Conservation (phyloP, 1,140 invertebrate species). For the Drosophila ercepeae region DNA sequence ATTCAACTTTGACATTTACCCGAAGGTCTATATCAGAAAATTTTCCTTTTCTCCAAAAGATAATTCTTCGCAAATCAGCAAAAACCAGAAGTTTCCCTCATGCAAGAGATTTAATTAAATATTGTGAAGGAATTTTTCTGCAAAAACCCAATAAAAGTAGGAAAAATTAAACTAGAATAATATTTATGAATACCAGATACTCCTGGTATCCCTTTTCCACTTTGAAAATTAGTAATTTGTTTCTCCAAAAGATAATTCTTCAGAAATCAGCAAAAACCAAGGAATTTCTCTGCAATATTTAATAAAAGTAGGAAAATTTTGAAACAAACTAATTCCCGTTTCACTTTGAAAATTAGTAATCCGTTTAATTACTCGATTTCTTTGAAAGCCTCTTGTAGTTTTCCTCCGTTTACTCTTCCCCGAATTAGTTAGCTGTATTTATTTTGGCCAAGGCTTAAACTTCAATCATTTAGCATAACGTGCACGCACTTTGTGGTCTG, state of each 20-base stretch:
- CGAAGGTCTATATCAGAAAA: constrained; percentile 3
- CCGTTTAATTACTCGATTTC: not conserved
- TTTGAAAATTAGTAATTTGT: too few relatives aligned
- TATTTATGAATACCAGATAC: too few relatives aligned
- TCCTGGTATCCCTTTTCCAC: too few relatives aligned
- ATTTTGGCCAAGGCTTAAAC: constrained; percentile 64
- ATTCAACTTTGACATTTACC: constrained; percentile 43
- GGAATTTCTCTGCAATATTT: too few relatives aligned
- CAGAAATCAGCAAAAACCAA: too few relatives aligned
- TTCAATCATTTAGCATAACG: constrained; percentile 68
- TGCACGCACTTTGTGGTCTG: constrained; percentile 58
- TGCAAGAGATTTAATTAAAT: not conserved
- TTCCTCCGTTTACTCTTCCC: not conserved
- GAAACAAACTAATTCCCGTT: too few relatives aligned
- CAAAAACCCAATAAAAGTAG: too few relatives aligned
- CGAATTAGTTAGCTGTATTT: constrained; percentile 51
- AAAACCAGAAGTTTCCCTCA: not conserved
- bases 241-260: too few relatives aligned
- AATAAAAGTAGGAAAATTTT: too few relatives aligned
- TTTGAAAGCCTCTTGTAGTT: not conserved
- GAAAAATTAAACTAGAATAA: too few relatives aligned
- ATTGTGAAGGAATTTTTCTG: not conserved
- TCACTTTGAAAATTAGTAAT: too few relatives aligned
- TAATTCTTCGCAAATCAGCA: not conserved
- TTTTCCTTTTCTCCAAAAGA: not conserved